A percentile compares a stretch with the other conserved stretches of the same genome.
Conservation (phyloP, 2,888 invertebrate genomes). For the Drosophila subsilvestris region DNA sequence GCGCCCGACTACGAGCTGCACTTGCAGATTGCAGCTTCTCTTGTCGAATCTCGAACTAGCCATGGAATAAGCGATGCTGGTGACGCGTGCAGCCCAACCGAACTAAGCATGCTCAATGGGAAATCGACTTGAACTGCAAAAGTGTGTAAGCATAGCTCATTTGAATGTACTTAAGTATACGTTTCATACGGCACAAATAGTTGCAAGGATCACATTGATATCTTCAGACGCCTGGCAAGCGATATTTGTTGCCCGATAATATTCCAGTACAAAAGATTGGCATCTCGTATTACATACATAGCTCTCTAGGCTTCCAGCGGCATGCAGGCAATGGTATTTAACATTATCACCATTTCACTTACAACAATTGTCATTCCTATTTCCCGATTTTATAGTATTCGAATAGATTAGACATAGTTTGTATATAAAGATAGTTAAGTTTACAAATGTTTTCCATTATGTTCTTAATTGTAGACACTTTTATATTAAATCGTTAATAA, state of each 20-base stretch:
- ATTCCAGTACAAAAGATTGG: background rate
- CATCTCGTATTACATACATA: background rate
- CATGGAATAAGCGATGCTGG: slow-evolving; percentile 16
- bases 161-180: slow-evolving; percentile 21
- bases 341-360: slow-evolving; percentile 18
- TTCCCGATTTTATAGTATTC: slow-evolving; percentile 7
- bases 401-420: slow-evolving; percentile 12
- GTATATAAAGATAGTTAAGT: slow-evolving; percentile 24
- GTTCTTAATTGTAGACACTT: slow-evolving; percentile 4
- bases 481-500: slow-evolving; percentile 6
- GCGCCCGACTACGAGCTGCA: slow-evolving; percentile 77
- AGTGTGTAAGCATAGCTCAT: background rate
- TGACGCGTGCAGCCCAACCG: slow-evolving; percentile 40
- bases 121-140: slow-evolving; percentile 34
- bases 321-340: slow-evolving; percentile 5
- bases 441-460: slow-evolving; percentile 12
- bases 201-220: background rate
- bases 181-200: background rate
- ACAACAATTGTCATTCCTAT: slow-evolving; percentile 35
- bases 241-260: background rate
- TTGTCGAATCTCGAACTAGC: slow-evolving; percentile 63
- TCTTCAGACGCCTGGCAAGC: no score
- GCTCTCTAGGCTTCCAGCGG: slow-evolving; percentile 14
- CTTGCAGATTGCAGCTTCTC: slow-evolving; percentile 77
- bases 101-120: slow-evolving; percentile 57